A percentile compares a stretch with the other conserved stretches of the same genome.
These are phyloP conservation scores for Brachypodius melanocephalos DNA, from an alignment of 2,113 vertebrate species.

Conservation along the genomic window DNA sequence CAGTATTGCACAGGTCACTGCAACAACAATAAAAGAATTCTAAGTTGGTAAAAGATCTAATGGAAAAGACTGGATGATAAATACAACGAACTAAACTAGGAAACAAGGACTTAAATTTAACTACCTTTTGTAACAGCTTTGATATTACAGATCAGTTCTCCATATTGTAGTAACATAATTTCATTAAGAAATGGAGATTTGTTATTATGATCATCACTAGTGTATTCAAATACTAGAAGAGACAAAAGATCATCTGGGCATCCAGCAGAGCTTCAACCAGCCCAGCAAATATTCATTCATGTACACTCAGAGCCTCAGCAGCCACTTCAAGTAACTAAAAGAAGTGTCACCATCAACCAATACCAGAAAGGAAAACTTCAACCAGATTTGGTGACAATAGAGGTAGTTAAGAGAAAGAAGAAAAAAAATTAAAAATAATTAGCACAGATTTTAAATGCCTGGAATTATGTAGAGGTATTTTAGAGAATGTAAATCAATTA, in stretches of 20 bases:
- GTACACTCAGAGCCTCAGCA: background rate
- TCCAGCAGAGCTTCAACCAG: background rate
- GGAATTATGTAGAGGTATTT: background rate
- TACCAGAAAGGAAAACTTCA: background rate
- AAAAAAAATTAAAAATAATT: background rate
- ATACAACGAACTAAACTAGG: background rate
- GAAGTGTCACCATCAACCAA: background rate
- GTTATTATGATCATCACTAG: background rate
- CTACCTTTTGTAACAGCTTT: background rate
- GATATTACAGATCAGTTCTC: background rate
- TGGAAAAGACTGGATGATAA: background rate
- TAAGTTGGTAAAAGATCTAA: background rate
- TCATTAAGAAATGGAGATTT: background rate
- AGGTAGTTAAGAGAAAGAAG: background rate
- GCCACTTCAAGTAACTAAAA: background rate
- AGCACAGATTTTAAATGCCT: background rate
- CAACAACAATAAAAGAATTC: background rate
- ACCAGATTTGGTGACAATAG: background rate
- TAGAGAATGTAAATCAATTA: background rate
- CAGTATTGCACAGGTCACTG: background rate
- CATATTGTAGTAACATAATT: background rate
- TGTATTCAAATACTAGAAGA: background rate
- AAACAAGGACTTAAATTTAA: background rate
- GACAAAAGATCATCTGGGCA: background rate
- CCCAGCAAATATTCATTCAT: background rate